Conservation (phyloP, 1,140 invertebrate species). For the Popillia japonica region DNA sequence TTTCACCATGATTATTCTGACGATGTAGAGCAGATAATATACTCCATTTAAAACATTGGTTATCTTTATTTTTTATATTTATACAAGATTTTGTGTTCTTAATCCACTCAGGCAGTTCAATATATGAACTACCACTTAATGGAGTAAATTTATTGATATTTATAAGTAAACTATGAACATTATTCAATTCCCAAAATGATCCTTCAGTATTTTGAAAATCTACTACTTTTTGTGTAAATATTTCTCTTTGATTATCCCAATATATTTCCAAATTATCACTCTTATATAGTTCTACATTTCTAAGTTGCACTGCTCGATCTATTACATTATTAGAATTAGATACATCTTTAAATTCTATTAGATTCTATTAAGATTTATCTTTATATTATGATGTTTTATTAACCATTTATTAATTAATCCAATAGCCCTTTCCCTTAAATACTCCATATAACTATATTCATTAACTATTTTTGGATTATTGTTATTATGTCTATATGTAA, state of each 20-base stretch:
- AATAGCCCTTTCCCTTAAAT: not conserved
- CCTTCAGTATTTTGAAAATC: not conserved
- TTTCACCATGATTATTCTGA: too few relatives aligned
- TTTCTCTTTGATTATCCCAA: conserved; percentile 3
- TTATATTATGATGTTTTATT: not conserved
- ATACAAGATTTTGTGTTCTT: too few relatives aligned
- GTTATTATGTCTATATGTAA: not conserved
- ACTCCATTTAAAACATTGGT: too few relatives aligned
- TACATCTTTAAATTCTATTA: not conserved
- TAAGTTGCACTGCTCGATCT: not conserved
- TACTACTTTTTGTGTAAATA: conserved; percentile 3
- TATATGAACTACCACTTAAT: not conserved
- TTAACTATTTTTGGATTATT: not conserved
- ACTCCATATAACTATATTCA: not conserved
- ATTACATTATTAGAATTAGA: not conserved
- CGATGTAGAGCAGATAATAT: too few relatives aligned
- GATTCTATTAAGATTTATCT: not conserved
- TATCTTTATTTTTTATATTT: too few relatives aligned
- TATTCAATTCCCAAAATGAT: conserved; percentile 1
- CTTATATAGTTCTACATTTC: not conserved
- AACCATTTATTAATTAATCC: not conserved
- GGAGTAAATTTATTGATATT: not conserved
- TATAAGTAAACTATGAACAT: not conserved
- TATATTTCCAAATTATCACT: not conserved
- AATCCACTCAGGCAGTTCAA: too few relatives aligned